Conservation (phyloP, 2,797 vertebrate species). For the Pangasius macronema region DNA sequence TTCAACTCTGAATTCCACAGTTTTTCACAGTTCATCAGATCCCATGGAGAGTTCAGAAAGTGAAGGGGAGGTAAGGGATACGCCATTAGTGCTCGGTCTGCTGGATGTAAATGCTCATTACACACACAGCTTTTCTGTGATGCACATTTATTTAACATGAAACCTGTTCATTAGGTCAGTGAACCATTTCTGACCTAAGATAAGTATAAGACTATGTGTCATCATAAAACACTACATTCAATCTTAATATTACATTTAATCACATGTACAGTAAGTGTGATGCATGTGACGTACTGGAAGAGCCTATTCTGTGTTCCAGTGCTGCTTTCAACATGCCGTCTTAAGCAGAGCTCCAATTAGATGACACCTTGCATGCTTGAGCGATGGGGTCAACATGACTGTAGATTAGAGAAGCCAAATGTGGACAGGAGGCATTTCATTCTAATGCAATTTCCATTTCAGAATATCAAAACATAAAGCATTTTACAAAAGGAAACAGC, state of each 20-base stretch:
- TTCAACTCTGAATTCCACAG: not conserved
- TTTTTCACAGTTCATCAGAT: not conserved
- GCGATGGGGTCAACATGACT: not conserved
- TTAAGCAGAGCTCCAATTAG: not conserved
- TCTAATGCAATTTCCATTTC: not conserved
- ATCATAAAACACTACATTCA: not conserved
- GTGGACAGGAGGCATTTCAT: not conserved
- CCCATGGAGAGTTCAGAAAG: not conserved
- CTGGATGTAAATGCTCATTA: not conserved
- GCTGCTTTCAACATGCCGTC: not conserved
- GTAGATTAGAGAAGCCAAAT: not conserved
- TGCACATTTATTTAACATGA: not conserved
- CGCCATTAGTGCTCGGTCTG: not conserved
- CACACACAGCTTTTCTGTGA: not conserved
- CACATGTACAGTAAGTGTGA: not conserved
- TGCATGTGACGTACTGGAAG: not conserved
- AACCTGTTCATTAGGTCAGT: constrained; percentile 7
- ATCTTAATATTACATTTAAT: not conserved
- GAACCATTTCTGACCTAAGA: not conserved
- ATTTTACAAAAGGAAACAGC: not conserved
- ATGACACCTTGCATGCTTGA: not conserved
- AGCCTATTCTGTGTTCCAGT: not conserved
- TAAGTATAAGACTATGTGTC: constrained; percentile 1
- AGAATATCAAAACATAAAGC: not conserved
- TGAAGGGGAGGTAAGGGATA: not conserved